Percentiles rank a stretch among this genome's conserved stretches.
Conservation (phyloP, 2,113 vertebrate genomes). For the Megalops atlanticus region DNA sequence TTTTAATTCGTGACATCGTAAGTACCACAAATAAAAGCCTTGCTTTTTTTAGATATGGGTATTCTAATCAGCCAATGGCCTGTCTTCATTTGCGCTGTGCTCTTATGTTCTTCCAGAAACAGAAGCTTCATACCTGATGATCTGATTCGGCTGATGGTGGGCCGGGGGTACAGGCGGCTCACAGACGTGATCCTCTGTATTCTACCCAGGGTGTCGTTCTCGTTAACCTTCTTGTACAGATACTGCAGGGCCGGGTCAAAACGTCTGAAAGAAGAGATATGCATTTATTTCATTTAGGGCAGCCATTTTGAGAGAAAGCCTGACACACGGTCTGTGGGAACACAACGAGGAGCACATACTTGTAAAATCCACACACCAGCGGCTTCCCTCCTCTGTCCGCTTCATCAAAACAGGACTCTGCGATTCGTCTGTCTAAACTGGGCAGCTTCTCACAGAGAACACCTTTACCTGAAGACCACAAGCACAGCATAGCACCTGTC, state of each 20-base stretch:
- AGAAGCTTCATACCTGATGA: conserved; percentile 38
- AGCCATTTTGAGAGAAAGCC: not conserved
- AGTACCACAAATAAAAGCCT: too few relatives aligned
- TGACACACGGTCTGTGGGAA: not conserved
- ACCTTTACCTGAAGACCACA: conserved; percentile 49
- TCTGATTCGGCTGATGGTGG: conserved; percentile 39
- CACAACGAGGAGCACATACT: conserved; percentile 43
- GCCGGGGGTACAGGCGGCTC: conserved; percentile 36
- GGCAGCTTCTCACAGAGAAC: conserved; percentile 54
- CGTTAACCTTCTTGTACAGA: conserved; percentile 42
- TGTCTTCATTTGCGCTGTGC: too few relatives aligned
- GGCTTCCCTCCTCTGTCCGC: conserved; percentile 47
- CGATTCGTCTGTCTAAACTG: conserved; percentile 41
- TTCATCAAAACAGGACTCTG: conserved; percentile 52
- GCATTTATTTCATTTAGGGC: not conserved
- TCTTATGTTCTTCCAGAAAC: not conserved
- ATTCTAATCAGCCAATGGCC: too few relatives aligned
- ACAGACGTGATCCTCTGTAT: conserved; percentile 42
- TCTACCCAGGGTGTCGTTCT: conserved; percentile 38
- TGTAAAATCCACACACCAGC: conserved; percentile 55
- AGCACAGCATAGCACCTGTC: not conserved
- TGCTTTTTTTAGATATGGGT: too few relatives aligned
- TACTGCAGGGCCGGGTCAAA: conserved; percentile 58
- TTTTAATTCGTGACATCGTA: too few relatives aligned
- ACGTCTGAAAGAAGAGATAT: conserved; percentile 35